These are phyloP conservation scores for Halocynthia aurantium DNA, from an alignment of 23 tunicate genomes.

Conservation along the genomic window DNA sequence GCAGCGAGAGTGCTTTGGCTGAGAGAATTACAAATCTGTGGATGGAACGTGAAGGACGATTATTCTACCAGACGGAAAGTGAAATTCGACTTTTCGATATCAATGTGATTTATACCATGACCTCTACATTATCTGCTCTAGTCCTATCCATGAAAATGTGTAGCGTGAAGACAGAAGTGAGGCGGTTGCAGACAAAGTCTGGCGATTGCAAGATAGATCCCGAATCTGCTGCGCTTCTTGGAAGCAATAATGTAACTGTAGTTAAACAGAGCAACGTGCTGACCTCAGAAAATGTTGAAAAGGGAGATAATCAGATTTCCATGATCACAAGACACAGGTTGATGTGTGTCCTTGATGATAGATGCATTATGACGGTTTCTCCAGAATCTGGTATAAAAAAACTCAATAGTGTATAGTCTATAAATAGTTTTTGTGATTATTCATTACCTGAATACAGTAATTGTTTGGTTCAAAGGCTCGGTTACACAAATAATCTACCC, in stretches of 20 bases:
- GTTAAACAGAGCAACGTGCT: not conserved
- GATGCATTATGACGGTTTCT: conserved; percentile 43
- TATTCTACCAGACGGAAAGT: conserved; percentile 37
- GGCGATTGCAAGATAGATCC: not conserved
- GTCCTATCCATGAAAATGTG: conserved; percentile 27
- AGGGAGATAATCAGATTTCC: not conserved
- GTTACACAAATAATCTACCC: conserved; percentile 49
- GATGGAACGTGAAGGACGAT: conserved; percentile 26
- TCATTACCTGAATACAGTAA: not conserved
- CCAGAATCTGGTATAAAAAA: conserved; percentile 34
- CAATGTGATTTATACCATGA: conserved; percentile 36
- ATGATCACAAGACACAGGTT: conserved; percentile 1
- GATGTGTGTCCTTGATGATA: conserved; percentile 47
- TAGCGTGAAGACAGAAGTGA: not conserved
- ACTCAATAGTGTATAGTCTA: not conserved
- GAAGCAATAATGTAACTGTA: not conserved
- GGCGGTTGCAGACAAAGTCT: not conserved
- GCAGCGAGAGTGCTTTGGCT: conserved; percentile 40
- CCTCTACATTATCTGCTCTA: conserved; percentile 33
- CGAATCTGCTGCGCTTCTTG: not conserved
- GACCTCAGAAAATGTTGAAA: not conserved
- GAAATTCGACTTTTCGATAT: conserved; percentile 46
- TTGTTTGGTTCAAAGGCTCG: not conserved
- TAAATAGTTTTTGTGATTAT: not conserved
- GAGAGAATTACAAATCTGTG: conserved; percentile 24